Evolutionary conservation across 2,888 invertebrate genomes (phyloP), one percentile per base, ranked within the genome.

Genomic region (Philhelius pedissequus): DNA sequence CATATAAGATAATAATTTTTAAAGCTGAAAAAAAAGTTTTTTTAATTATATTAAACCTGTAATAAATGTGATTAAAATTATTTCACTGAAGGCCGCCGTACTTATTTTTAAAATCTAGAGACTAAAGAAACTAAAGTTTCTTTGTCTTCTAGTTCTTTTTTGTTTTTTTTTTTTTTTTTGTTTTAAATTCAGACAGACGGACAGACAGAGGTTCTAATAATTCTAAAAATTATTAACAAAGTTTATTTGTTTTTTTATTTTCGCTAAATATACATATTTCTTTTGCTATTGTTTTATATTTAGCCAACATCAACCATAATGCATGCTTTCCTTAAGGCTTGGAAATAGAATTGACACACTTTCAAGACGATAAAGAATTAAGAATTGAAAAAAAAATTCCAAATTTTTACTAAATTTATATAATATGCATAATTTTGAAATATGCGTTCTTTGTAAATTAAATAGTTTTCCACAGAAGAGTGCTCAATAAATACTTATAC

Each of bases 141-240:
- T 11, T 13, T 2, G 18, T 32, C 18, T 4, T 54, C 52, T 30
- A 4, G 8, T 66, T 66, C n/a, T 35, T 58, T 48, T 54, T 32
- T 25, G 27, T 58, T 58, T 9, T 50, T 56, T 32, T 45, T 45
- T 7, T 38, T 54, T 35, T 35, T 32, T 32, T 69, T 64, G 18
- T n/a, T 76, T 75, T 45, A 66, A 22, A 58, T 20, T 8, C 18
- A 20, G 38, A 45, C 79, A 56, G 86, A 77, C 80, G 58, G 87
- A 88, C 87, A 50, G 88, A 88, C 87, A 56, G 68, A 87, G 84
- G 79, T 69, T 86, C 86, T 86, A 86, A 82, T 75, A 76, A 78
- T 68, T 81, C 76, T 30, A 62, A 70, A 80, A 80, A 71, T 58
- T 74, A 84, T 76, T 58, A 52, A 38, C 15, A 68, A 68, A 52